A percentile compares a stretch with the other conserved stretches of the same genome.
These are phyloP conservation scores for Hestina assimilis DNA, from an alignment of 1,140 invertebrate genomes.

Conservation along the genomic window DNA sequence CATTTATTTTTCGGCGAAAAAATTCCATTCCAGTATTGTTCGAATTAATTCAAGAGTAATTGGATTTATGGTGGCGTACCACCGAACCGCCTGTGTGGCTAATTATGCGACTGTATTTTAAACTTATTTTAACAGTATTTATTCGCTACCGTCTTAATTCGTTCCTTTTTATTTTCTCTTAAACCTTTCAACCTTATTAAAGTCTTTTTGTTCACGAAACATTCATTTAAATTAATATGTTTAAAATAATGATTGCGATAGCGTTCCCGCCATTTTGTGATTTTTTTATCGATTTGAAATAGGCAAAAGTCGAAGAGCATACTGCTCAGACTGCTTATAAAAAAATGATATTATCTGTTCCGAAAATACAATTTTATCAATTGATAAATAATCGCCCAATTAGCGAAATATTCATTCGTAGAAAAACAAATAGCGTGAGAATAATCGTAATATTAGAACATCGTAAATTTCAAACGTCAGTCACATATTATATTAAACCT, in stretches of 20 bases:
- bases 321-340: too few species aligned
- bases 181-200: neutral
- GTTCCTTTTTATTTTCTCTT: constrained; percentile 2
- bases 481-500: constrained; percentile 61
- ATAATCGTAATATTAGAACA: constrained; percentile 45
- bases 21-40: constrained; percentile 48
- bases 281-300: neutral
- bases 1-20: constrained; percentile 33
- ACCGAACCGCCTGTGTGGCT: constrained; percentile 53
- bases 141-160: constrained; percentile 36
- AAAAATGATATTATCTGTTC: too few species aligned
- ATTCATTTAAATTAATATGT: neutral
- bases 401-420: neutral
- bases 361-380: too few species aligned
- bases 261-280: too few species aligned
- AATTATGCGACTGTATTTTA: constrained; percentile 61
- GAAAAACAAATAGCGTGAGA: constrained; percentile 40
- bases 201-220: too few species aligned
- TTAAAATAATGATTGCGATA: neutral
- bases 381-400: neutral
- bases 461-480: constrained; percentile 52
- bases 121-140: constrained; percentile 43
- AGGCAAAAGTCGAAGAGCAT: neutral
- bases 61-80: constrained; percentile 61
- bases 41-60: constrained; percentile 67